Evolutionary conservation across 1,140 invertebrate genomes (phyloP).

Genomic region (Procambarus virginalis): DNA sequence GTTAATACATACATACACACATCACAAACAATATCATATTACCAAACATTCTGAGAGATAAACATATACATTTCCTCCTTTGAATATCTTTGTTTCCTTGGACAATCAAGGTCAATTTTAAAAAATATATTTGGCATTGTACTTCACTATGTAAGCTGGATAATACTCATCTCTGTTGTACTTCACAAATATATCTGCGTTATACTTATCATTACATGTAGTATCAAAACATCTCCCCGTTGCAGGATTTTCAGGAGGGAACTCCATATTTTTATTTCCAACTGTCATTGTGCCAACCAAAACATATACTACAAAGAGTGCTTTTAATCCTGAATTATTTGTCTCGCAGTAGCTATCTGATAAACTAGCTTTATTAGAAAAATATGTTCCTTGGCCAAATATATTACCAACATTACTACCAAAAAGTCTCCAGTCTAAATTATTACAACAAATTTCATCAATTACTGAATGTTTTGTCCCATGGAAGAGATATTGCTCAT

Average conservation of each 20-base stretch:
- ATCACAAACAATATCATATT: too few relatives aligned
- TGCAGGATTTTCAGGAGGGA: conserved; percentile 48
- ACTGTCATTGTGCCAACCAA: conserved; percentile 58
- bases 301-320: conserved; percentile 52
- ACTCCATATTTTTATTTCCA: conserved; percentile 41
- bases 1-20: too few relatives aligned
- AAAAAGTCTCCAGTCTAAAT: conserved; percentile 67
- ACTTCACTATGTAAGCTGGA: conserved; percentile 61
- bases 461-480: conserved; percentile 58
- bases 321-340: conserved; percentile 9
- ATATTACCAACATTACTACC: conserved; percentile 65
- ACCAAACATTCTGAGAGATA: too few relatives aligned
- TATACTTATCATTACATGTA: conserved; percentile 37
- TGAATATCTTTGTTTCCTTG: background rate
- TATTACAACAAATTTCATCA: conserved; percentile 56
- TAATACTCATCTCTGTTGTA: conserved; percentile 70
- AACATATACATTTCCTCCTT: too few relatives aligned
- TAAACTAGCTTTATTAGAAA: conserved; percentile 47
- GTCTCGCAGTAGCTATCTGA: conserved; percentile 48
- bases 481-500: conserved; percentile 69
- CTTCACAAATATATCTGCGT: conserved; percentile 64
- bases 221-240: conserved; percentile 57
- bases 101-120: too few relatives aligned
- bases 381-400: conserved; percentile 66
- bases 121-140: too few relatives aligned